A percentile compares a stretch with the other conserved stretches of the same genome.
Evolutionary conservation across 1,140 invertebrate genomes (phyloP).

Genomic region (Caenorhabditis briggsae): DNA sequence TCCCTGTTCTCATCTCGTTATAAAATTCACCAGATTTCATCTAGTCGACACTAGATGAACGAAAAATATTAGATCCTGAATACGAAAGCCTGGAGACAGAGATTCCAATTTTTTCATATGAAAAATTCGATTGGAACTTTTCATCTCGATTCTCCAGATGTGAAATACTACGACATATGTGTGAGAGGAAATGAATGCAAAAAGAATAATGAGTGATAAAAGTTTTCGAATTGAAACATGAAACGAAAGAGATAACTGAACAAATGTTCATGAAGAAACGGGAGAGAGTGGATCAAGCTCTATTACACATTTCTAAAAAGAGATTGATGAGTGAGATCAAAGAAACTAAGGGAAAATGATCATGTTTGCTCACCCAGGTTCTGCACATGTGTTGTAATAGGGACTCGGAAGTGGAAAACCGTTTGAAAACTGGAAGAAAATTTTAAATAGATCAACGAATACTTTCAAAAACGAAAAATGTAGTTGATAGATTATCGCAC

Average conservation of each 20-base stretch:
- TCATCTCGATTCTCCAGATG: not conserved
- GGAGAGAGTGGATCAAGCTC: not conserved
- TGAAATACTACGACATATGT: not conserved
- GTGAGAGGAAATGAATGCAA: not conserved
- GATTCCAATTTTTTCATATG: not conserved
- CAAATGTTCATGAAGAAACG: constrained; percentile 3
- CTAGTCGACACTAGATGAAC: too few relatives aligned
- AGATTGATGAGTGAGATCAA: constrained; percentile 30
- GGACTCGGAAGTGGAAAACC: not conserved
- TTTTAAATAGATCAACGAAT: too few relatives aligned
- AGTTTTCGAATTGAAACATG: not conserved
- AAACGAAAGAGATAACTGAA: not conserved
- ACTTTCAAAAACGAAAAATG: too few relatives aligned
- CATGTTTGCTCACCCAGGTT: constrained; percentile 7
- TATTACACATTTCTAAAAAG: not conserved
- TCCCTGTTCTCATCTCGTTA: too few relatives aligned
- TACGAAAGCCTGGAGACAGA: too few relatives aligned
- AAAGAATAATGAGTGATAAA: not conserved
- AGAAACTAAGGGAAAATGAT: not conserved
- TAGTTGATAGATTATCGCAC: too few relatives aligned
- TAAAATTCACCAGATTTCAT: too few relatives aligned
- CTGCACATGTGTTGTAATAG: not conserved
- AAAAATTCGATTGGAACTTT: not conserved
- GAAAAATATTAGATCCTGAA: too few relatives aligned
- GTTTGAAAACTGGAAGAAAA: not conserved